Percentiles rank a stretch among this genome's conserved stretches.
These are phyloP conservation scores for Ochropacha duplaris DNA, from an alignment of 2,888 invertebrate genomes.

Conservation along the genomic window DNA sequence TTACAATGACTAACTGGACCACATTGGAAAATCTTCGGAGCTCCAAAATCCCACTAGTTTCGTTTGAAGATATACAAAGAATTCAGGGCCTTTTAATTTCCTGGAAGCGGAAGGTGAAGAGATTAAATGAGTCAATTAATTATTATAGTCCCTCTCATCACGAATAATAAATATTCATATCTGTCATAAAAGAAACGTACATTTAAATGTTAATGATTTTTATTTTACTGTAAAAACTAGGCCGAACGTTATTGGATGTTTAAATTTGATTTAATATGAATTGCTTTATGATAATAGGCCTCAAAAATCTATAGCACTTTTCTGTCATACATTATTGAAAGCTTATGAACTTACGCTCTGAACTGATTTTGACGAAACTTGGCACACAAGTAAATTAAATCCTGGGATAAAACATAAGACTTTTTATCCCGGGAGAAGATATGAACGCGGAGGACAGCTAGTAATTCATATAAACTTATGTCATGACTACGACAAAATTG, in stretches of 20 bases:
- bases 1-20: conserved; percentile 8
- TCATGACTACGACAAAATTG: no score
- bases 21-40: neutral
- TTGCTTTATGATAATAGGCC: neutral
- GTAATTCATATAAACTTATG: no score
- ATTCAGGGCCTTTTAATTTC: neutral
- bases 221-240: neutral
- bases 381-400: no score
- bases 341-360: no score
- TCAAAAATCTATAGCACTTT: neutral
- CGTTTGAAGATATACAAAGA: neutral
- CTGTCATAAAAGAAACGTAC: neutral
- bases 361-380: no score
- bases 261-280: neutral
- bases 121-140: neutral
- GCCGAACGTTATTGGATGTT: neutral
- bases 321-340: neutral
- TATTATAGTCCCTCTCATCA: neutral
- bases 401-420: no score
- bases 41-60: neutral
- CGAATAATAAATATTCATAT: neutral
- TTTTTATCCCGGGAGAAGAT: no score
- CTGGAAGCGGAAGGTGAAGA: neutral
- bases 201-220: neutral
- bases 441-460: no score